These are phyloP conservation scores for Ophion costatus DNA, from an alignment of 2,888 invertebrate species.

Conservation along the genomic window DNA sequence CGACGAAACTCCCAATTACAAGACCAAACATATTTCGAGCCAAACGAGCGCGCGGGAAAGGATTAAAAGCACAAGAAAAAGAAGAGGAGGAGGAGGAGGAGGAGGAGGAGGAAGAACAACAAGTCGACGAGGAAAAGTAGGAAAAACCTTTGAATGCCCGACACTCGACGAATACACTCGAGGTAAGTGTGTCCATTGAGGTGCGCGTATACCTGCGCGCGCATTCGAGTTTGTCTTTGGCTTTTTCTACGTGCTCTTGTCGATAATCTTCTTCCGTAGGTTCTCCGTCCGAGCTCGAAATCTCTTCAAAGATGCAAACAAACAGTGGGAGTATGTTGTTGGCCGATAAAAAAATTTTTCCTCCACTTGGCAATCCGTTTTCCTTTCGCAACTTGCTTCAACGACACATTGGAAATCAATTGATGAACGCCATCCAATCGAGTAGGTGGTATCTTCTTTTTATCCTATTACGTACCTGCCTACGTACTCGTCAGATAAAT, in stretches of 20 bases:
- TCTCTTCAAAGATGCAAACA: not conserved
- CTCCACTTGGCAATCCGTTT: slow-evolving; percentile 32
- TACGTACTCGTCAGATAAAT: too few relatives aligned
- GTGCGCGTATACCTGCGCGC: too few relatives aligned
- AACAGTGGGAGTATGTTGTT: slow-evolving; percentile 13
- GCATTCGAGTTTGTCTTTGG: too few relatives aligned
- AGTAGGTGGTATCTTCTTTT: slow-evolving; percentile 19
- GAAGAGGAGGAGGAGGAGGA: too few relatives aligned
- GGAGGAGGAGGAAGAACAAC: too few relatives aligned
- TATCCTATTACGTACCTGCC: too few relatives aligned
- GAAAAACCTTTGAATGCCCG: not conserved
- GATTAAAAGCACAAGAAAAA: not conserved
- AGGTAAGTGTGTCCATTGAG: not conserved
- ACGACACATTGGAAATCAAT: slow-evolving; percentile 45
- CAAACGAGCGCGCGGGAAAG: not conserved
- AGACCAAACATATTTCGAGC: not conserved
- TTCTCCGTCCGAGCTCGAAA: not conserved
- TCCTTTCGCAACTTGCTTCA: slow-evolving; percentile 45
- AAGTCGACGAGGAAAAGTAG: too few relatives aligned
- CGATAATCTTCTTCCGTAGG: not conserved
- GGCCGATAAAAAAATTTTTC: not conserved
- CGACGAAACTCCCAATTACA: not conserved
- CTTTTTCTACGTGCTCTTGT: too few relatives aligned
- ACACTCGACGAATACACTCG: not conserved
- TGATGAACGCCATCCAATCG: slow-evolving; percentile 23